phyloP scores from a whole-genome alignment of 2,797 vertebrate genomes.

The Linurgus olivaceus region DNA sequence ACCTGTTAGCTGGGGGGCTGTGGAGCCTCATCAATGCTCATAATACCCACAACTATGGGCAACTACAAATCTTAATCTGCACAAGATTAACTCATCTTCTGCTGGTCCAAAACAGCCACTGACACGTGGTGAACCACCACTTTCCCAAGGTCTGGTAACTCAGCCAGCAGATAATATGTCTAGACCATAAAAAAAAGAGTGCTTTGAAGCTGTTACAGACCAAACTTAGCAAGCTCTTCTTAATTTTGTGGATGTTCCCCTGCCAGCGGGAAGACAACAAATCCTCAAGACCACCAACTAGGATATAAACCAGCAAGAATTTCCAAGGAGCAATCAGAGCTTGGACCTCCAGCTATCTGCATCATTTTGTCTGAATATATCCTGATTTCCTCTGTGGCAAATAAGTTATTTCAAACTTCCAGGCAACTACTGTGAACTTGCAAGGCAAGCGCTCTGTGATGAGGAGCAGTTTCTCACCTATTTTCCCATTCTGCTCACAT shows the following conservation, averaged over 20 bases:
- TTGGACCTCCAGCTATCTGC: background rate
- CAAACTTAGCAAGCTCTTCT: background rate
- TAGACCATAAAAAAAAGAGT: background rate
- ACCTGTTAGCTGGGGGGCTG: background rate
- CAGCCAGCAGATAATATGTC: background rate
- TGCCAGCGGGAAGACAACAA: background rate
- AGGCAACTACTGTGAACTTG: background rate
- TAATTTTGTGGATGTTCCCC: background rate
- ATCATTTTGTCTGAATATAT: background rate
- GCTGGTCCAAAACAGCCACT: background rate
- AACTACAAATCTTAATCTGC: background rate
- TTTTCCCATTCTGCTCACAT: background rate
- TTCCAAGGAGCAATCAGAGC: background rate
- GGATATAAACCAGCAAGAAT: background rate
- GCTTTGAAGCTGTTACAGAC: background rate
- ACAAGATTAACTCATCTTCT: conserved; percentile 21
- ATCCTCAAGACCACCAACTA: background rate
- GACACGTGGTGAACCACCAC: background rate
- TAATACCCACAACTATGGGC: background rate
- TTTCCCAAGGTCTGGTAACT: conserved; percentile 36
- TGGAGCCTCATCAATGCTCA: background rate
- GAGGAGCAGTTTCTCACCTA: background rate
- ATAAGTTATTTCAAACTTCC: background rate
- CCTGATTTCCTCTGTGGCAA: background rate
- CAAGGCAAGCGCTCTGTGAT: rapidly evolving